A percentile compares a stretch with the other conserved stretches of the same genome.
These are phyloP conservation scores for Catharus minimus DNA, from an alignment of 2,113 vertebrate species.

Conservation along the genomic window DNA sequence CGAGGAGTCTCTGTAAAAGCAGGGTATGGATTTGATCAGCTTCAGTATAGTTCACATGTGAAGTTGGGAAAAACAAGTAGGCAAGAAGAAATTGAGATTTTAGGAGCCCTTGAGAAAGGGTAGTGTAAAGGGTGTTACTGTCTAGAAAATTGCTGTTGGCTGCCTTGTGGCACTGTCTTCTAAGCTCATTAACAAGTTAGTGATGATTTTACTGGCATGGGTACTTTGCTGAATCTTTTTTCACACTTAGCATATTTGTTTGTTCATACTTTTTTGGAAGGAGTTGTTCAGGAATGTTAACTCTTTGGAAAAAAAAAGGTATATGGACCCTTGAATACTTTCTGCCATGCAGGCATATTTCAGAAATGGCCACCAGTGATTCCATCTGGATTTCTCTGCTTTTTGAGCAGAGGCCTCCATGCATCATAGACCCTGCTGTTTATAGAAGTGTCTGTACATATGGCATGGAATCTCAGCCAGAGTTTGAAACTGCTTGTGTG, in stretches of 20 bases:
- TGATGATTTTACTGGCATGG: background rate
- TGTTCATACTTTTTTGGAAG: background rate
- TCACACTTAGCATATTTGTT: background rate
- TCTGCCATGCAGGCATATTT: background rate
- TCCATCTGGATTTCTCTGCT: constrained; percentile 42
- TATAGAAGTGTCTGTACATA: constrained; percentile 40
- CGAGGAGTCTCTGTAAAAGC: background rate
- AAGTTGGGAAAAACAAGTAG: constrained; percentile 1
- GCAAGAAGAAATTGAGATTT: background rate
- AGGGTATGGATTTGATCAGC: background rate
- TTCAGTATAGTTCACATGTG: background rate
- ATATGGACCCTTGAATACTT: background rate
- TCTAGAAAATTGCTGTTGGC: background rate
- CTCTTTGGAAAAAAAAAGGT: background rate
- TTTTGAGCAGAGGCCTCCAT: constrained; percentile 24
- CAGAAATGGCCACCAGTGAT: constrained; percentile 16
- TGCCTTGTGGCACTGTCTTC: background rate
- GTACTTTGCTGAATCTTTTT: background rate
- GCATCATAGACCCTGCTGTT: constrained; percentile 38
- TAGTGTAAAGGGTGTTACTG: background rate
- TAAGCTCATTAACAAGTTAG: constrained; percentile 32
- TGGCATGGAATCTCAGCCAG: constrained; percentile 33
- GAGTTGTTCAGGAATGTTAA: background rate
- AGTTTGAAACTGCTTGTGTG: constrained; percentile 3
- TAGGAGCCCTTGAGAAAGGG: background rate